phyloP scores from a whole-genome alignment of 2,888 invertebrate species.

The Thymelicus sylvestris region DNA sequence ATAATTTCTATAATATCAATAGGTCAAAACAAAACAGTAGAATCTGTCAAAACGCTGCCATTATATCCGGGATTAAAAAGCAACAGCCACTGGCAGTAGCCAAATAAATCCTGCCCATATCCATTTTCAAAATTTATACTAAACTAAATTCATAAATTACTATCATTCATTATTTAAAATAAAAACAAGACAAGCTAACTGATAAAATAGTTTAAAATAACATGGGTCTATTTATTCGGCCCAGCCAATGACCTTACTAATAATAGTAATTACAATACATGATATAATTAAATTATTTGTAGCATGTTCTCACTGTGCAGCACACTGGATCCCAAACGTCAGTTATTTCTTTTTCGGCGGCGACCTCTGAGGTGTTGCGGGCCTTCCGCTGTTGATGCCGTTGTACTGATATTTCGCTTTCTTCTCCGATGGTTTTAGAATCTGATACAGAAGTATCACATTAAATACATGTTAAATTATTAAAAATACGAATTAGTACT shows the following conservation, averaged over 20 bases:
- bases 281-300: constrained; percentile 82
- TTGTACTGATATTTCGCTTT: constrained; percentile 99
- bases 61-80: constrained; percentile 73
- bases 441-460: constrained; percentile 84
- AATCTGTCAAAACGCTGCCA: constrained; percentile 63
- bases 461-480: not conserved
- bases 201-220: constrained; percentile 76
- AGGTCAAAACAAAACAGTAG: constrained; percentile 56
- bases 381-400: constrained; percentile 93
- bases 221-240: constrained; percentile 72
- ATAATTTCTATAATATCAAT: constrained; percentile 53
- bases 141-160: constrained; percentile 81
- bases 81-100: constrained; percentile 72
- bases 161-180: constrained; percentile 79
- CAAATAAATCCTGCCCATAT: constrained; percentile 68
- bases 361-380: constrained; percentile 93
- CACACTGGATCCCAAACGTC: constrained; percentile 76
- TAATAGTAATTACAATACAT: constrained; percentile 79
- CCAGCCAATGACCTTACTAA: constrained; percentile 74
- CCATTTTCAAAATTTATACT: constrained; percentile 59
- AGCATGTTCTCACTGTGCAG: constrained; percentile 82
- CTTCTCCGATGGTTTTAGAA: constrained; percentile 99
- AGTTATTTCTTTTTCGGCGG: constrained; percentile 90
- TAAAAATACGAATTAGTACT: not conserved
- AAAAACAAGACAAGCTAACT: constrained; percentile 82